A percentile compares a stretch with the other conserved stretches of the same genome.
Evolutionary conservation across 2,888 invertebrate species (phyloP).

Genomic region (Drosophila mimetica): DNA sequence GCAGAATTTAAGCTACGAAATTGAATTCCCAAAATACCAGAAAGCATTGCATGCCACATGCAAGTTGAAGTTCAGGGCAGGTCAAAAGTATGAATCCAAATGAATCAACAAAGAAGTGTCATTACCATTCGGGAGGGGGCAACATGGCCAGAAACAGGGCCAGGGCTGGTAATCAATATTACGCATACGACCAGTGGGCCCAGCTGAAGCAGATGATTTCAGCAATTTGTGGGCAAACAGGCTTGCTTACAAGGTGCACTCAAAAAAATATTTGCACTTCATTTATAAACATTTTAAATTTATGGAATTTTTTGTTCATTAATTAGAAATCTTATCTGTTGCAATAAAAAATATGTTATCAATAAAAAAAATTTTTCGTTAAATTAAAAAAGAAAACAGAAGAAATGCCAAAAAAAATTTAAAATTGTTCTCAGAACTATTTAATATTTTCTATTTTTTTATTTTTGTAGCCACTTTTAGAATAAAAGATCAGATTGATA

Average conservation of each 20-base stretch:
- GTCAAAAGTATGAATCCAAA: constrained; percentile 3
- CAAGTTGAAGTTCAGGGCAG: constrained; percentile 28
- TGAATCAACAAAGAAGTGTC: constrained; percentile 12
- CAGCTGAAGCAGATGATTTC: constrained; percentile 2
- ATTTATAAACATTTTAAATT: background rate
- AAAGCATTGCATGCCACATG: constrained; percentile 47
- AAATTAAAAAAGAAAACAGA: no score
- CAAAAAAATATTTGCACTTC: background rate
- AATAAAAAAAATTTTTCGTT: no score
- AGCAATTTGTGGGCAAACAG: constrained; percentile 7
- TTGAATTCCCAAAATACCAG: constrained; percentile 19
- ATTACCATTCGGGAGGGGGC: constrained; percentile 14
- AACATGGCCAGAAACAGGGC: constrained; percentile 3
- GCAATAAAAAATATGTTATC: no score
- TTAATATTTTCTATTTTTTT: no score
- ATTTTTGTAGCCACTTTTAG: no score
- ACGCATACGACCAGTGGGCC: constrained; percentile 43
- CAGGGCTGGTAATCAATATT: constrained; percentile 49
- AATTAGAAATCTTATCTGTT: no score
- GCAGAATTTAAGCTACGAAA: background rate
- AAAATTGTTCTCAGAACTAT: no score
- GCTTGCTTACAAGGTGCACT: background rate
- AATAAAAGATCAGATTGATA: no score
- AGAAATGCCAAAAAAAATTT: no score
- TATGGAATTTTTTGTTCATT: no score